A percentile compares a stretch with the other conserved stretches of the same genome.
Conservation (phyloP, 2,888 invertebrate genomes). For the Amphimallon solstitiale region DNA sequence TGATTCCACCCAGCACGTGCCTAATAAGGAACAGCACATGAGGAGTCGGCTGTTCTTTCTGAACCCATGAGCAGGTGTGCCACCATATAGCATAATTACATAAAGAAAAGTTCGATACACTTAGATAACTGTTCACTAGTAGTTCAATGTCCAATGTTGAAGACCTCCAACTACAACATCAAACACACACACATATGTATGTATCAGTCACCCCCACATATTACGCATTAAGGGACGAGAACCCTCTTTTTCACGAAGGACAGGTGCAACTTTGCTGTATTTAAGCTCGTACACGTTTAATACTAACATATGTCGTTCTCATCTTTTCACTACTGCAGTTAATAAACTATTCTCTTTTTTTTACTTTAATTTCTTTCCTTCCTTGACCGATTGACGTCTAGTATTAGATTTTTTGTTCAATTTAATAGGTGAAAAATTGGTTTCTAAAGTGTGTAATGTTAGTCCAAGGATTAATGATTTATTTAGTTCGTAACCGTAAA, state of each 20-base stretch:
- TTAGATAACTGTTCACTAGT: constrained; percentile 40
- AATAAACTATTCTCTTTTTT: constrained; percentile 14
- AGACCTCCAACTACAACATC: constrained; percentile 32
- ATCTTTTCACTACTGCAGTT: constrained; percentile 22
- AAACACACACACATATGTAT: constrained; percentile 9
- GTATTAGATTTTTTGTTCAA: background rate
- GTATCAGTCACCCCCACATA: constrained; percentile 31
- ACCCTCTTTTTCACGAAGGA: constrained; percentile 26
- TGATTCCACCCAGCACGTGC: constrained; percentile 33
- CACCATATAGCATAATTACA: constrained; percentile 37
- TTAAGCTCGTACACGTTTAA: constrained; percentile 11
- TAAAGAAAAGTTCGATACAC: constrained; percentile 40
- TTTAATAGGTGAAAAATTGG: constrained; percentile 11
- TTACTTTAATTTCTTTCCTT: constrained; percentile 26
- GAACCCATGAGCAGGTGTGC: constrained; percentile 35
- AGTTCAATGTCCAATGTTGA: constrained; percentile 40
- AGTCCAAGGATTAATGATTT: too few species aligned
- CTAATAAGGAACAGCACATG: constrained; percentile 9
- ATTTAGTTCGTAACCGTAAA: too few species aligned
- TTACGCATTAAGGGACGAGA: constrained; percentile 21
- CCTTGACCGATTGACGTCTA: background rate
- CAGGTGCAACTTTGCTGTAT: constrained; percentile 21
- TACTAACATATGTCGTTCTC: constrained; percentile 22
- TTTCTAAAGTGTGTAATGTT: background rate
- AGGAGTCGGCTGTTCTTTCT: constrained; percentile 1